phyloP scores from a whole-genome alignment of 2,888 invertebrate species.

The Endomychus coccineus region DNA sequence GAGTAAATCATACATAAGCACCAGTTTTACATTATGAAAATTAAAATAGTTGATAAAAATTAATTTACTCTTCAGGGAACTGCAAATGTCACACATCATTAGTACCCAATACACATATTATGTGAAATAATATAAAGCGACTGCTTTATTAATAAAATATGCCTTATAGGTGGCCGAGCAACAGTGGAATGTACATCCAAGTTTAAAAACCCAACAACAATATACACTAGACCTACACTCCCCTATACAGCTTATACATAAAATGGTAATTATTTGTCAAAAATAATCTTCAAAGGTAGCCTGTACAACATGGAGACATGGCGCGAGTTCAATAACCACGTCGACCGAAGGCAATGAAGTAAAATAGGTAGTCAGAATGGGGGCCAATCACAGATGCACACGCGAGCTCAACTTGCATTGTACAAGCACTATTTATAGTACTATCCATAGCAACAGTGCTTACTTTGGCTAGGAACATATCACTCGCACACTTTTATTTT shows the following conservation, averaged over 20 bases:
- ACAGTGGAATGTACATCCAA: constrained; percentile 31
- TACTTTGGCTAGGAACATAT: constrained; percentile 39
- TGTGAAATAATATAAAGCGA: too few relatives aligned
- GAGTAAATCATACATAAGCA: too few relatives aligned
- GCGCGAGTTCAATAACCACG: constrained; percentile 27
- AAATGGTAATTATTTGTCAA: constrained; percentile 44
- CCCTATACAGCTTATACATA: constrained; percentile 42
- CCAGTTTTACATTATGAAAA: too few relatives aligned
- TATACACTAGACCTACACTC: constrained; percentile 42
- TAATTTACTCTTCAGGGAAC: too few relatives aligned
- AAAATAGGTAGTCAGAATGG: constrained; percentile 18
- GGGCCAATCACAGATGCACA: constrained; percentile 42
- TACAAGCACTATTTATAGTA: constrained; percentile 35
- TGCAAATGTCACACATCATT: too few relatives aligned
- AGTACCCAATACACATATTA: too few relatives aligned
- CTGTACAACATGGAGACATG: constrained; percentile 40
- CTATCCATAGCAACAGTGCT: not conserved
- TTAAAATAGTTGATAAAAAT: too few relatives aligned
- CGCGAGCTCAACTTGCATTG: constrained; percentile 27
- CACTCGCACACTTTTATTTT: constrained; percentile 31
- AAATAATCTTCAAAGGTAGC: constrained; percentile 43
- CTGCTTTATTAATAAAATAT: too few relatives aligned
- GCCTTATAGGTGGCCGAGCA: constrained; percentile 35
- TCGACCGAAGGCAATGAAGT: constrained; percentile 24
- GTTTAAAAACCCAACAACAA: constrained; percentile 41